A percentile compares a stretch with the other conserved stretches of the same genome.
phyloP scores from a whole-genome alignment of 2,888 invertebrate genomes.

The Leistus spinibarbis region DNA sequence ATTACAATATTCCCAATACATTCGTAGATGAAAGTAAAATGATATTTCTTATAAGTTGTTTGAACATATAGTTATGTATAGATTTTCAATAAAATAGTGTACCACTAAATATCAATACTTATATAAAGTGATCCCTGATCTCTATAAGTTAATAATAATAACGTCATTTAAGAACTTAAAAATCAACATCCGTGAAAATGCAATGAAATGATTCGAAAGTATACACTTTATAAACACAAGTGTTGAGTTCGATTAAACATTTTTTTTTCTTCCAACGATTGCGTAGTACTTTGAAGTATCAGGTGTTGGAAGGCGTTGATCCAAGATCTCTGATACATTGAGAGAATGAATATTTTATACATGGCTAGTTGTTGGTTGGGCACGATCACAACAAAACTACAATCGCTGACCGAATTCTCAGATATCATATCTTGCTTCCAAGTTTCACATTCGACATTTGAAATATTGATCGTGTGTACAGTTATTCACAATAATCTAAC shows the following conservation, averaged over 20 bases:
- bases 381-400: not conserved
- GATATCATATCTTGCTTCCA: not conserved
- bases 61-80: too few relatives aligned
- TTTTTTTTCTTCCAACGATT: not conserved
- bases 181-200: not conserved
- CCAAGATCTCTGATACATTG: not conserved
- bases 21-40: too few relatives aligned
- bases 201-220: not conserved
- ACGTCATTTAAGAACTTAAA: not conserved
- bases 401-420: not conserved
- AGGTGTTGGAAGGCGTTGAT: not conserved
- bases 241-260: not conserved
- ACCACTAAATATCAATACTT: too few relatives aligned
- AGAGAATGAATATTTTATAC: not conserved
- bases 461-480: conserved; percentile 9
- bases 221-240: not conserved
- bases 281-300: not conserved
- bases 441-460: conserved; percentile 34
- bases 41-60: too few relatives aligned
- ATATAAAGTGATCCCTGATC: too few relatives aligned
- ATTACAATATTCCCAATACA: too few relatives aligned
- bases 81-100: too few relatives aligned
- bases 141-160: too few relatives aligned
- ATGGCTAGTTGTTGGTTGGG: not conserved
- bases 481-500: not conserved